phyloP scores from a whole-genome alignment of 1,140 invertebrate genomes.

The Anadara kagoshimensis region DNA sequence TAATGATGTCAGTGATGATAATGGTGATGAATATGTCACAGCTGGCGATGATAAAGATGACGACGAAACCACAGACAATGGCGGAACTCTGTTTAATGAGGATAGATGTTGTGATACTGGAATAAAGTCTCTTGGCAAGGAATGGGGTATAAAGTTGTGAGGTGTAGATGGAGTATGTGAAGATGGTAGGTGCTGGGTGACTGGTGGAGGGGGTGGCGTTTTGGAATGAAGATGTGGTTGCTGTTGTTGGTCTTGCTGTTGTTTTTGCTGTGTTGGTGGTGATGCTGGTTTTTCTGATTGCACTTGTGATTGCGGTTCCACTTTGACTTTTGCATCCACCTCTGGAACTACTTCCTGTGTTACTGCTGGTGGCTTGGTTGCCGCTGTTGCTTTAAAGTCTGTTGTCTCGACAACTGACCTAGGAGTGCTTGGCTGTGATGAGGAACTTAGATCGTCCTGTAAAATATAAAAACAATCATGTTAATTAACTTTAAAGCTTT shows the following conservation, averaged over 20 bases:
- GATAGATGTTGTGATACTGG: conserved; percentile 32
- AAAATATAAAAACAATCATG: conserved; percentile 28
- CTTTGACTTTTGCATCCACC: conserved; percentile 8
- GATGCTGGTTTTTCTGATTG: neutral
- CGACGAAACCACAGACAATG: conserved; percentile 10
- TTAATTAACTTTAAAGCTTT: neutral
- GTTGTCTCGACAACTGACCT: conserved; percentile 55
- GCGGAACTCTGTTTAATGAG: conserved; percentile 19
- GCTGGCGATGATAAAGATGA: conserved; percentile 12
- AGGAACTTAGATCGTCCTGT: conserved; percentile 65
- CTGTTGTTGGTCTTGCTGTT: conserved; percentile 72
- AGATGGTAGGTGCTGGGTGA: conserved; percentile 56
- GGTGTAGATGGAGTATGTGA: conserved; percentile 33
- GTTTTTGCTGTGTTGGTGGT: conserved; percentile 4
- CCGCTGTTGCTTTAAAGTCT: conserved; percentile 37
- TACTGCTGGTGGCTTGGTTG: conserved; percentile 3
- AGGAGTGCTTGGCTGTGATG: conserved; percentile 63
- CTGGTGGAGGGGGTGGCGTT: conserved; percentile 64
- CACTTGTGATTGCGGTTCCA: too few relatives aligned
- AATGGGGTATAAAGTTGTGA: neutral
- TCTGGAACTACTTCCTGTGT: neutral
- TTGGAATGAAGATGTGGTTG: conserved; percentile 75
- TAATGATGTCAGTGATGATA: neutral
- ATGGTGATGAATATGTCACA: conserved; percentile 4
- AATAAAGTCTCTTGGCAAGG: conserved; percentile 23